These are phyloP conservation scores for Schizothorax lantsangensis DNA, from an alignment of 2,797 vertebrate genomes.

Conservation along the genomic window DNA sequence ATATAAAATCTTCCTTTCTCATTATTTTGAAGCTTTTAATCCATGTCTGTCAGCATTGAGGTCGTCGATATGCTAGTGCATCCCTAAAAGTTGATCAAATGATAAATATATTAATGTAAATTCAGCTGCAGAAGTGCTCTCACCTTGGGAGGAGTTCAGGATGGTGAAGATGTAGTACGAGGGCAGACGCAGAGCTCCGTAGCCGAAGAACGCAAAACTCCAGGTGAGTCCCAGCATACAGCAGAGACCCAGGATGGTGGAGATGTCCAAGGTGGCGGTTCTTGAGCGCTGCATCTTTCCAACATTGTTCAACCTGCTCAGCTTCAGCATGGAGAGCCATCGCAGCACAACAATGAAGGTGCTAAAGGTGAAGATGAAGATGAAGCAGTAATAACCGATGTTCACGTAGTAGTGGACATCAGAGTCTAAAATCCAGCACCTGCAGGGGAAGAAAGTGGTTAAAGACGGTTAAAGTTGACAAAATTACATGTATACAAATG, in stretches of 20 bases:
- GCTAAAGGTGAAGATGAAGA: slow-evolving; percentile 74
- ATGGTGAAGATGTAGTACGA: slow-evolving; percentile 74
- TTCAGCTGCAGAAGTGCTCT: neutral
- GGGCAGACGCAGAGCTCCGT: slow-evolving; percentile 64
- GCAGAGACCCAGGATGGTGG: slow-evolving; percentile 71
- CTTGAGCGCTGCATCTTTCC: neutral
- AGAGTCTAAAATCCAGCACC: slow-evolving; percentile 76
- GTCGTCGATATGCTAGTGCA: neutral
- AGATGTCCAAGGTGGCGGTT: neutral
- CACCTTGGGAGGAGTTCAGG: slow-evolving; percentile 71
- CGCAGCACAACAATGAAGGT: slow-evolving; percentile 66
- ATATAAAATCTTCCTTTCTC: neutral
- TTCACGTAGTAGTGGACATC: slow-evolving; percentile 69
- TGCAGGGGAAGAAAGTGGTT: slow-evolving; percentile 14
- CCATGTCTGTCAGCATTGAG: neutral
- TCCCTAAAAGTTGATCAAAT: neutral
- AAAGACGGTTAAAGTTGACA: neutral
- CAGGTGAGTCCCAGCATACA: slow-evolving; percentile 73
- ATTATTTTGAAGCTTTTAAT: neutral
- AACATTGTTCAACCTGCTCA: neutral
- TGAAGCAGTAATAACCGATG: slow-evolving; percentile 72
- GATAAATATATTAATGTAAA: neutral
- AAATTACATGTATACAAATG: neutral
- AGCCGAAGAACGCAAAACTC: slow-evolving; percentile 75
- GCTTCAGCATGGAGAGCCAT: slow-evolving; percentile 64